phyloP scores from a whole-genome alignment of 2,888 invertebrate genomes.

The Dynastes maya region DNA sequence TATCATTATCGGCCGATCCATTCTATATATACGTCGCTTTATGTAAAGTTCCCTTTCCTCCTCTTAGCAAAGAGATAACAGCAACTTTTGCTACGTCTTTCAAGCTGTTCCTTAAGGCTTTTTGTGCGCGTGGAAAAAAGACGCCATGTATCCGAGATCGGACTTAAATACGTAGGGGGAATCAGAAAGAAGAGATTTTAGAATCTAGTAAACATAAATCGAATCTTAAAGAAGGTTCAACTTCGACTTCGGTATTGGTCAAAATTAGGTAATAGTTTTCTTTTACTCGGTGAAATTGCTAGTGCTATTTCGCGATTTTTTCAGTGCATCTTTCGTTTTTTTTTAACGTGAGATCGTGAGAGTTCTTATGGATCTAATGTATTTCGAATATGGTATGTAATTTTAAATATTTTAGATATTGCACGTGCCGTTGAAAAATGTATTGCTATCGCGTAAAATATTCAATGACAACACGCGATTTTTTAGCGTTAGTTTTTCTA shows the following conservation, averaged over 20 bases:
- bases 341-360: neutral
- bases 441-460: too few species aligned
- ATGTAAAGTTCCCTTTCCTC: conserved; percentile 28
- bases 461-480: too few species aligned
- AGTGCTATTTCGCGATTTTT: neutral
- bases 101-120: conserved; percentile 35
- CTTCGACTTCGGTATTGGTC: neutral
- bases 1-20: conserved; percentile 40
- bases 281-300: too few species aligned
- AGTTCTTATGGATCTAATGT: neutral
- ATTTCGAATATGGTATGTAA: too few species aligned
- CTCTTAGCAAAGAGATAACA: conserved; percentile 6
- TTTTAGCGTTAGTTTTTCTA: too few species aligned
- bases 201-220: conserved; percentile 14
- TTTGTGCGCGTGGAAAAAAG: conserved; percentile 36
- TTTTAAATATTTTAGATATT: too few species aligned
- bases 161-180: conserved; percentile 1
- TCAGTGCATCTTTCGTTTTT: conserved; percentile 3
- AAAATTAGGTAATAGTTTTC: conserved; percentile 14
- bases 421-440: too few species aligned
- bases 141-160: conserved; percentile 1
- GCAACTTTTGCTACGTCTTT: conserved; percentile 48
- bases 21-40: neutral
- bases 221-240: too few species aligned
- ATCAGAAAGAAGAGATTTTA: conserved; percentile 15